Percentiles rank a stretch among this genome's conserved stretches.
Conservation (phyloP, 2,113 vertebrate genomes). For the Sturnus vulgaris region DNA sequence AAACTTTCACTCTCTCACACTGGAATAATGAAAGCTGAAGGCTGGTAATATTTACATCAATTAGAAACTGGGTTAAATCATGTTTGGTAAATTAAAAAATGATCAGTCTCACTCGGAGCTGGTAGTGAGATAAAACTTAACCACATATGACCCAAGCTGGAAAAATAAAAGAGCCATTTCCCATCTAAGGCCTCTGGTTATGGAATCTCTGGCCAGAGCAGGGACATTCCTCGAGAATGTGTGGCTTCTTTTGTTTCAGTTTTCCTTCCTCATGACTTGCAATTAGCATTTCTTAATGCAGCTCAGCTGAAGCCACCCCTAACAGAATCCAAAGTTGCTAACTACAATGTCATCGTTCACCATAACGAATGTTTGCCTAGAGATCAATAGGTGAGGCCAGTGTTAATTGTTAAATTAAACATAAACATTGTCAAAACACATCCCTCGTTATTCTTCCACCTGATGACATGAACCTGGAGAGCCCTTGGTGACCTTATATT, state of each 20-base stretch:
- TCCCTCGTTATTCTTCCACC: conserved; percentile 19
- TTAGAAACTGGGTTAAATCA: background rate
- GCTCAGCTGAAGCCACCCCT: background rate
- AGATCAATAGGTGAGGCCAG: conserved; percentile 55
- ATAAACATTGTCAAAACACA: conserved; percentile 51
- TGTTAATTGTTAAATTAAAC: conserved; percentile 61
- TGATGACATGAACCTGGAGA: conserved; percentile 41
- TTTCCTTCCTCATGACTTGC: conserved; percentile 6
- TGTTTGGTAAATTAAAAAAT: background rate
- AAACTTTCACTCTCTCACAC: background rate
- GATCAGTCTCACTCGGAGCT: background rate
- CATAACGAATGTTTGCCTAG: conserved; percentile 34
- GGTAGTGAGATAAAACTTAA: background rate
- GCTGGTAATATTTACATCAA: background rate
- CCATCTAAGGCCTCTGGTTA: background rate
- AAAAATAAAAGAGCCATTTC: background rate
- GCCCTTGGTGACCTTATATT: conserved; percentile 28
- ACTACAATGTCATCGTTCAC: conserved; percentile 35
- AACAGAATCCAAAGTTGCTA: conserved; percentile 20
- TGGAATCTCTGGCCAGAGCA: background rate
- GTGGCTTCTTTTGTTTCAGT: background rate
- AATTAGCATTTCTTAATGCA: conserved; percentile 47
- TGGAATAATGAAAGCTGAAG: background rate
- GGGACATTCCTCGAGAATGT: background rate
- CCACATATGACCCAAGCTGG: background rate